phyloP scores from a whole-genome alignment of 2,888 invertebrate genomes.

The Arctia plantaginis region DNA sequence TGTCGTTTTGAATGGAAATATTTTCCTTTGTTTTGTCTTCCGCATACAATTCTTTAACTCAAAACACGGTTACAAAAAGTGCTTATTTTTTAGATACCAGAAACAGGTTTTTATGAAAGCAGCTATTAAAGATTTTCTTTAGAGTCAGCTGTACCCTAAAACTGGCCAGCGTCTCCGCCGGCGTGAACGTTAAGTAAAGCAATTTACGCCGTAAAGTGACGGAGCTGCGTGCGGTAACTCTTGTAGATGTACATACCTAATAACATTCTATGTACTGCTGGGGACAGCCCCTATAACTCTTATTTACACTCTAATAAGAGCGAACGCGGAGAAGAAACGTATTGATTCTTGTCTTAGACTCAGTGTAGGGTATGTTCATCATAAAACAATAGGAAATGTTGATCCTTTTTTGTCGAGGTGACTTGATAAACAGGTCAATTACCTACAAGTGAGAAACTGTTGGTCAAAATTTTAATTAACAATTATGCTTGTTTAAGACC shows the following conservation, averaged over 20 bases:
- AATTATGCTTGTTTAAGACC: too few relatives aligned
- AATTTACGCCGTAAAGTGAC: slow-evolving; percentile 76
- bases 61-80: not conserved
- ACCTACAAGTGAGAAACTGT: too few relatives aligned
- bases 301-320: not conserved
- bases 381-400: too few relatives aligned
- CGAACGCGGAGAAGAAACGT: not conserved
- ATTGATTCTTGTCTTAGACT: not conserved
- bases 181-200: slow-evolving; percentile 72
- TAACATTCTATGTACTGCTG: slow-evolving; percentile 10
- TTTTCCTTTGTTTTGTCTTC: too few relatives aligned
- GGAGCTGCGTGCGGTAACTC: slow-evolving; percentile 60
- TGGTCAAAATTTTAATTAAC: too few relatives aligned
- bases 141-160: slow-evolving; percentile 57
- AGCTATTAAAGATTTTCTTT: slow-evolving; percentile 10
- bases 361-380: not conserved
- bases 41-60: too few relatives aligned
- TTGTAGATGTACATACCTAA: slow-evolving; percentile 42
- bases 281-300: not conserved
- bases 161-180: slow-evolving; percentile 55
- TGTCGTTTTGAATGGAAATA: too few relatives aligned
- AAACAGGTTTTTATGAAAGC: not conserved
- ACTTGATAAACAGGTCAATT: too few relatives aligned
- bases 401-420: too few relatives aligned
- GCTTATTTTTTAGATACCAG: not conserved